Conservation (phyloP, 2,113 vertebrate genomes). For the Gorilla gorilla region DNA sequence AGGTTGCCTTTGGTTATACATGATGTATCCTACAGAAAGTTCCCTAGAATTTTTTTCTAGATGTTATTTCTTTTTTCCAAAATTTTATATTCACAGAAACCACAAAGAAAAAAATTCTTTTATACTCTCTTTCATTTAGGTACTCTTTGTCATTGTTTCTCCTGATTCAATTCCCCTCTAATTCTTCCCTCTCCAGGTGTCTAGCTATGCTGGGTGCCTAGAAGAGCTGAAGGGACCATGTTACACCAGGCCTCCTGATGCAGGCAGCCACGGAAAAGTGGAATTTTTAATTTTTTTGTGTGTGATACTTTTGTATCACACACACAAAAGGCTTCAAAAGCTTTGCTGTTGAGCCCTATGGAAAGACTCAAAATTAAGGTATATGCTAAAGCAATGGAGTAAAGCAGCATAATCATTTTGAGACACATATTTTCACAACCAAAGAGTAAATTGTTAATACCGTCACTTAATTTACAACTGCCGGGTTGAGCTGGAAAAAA, state of each 20-base stretch:
- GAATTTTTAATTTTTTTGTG: neutral
- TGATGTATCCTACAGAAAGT: neutral
- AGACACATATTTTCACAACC: neutral
- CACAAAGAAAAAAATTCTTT: neutral
- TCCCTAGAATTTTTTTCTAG: neutral
- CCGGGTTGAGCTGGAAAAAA: neutral
- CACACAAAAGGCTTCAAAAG: neutral
- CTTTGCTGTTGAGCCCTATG: neutral
- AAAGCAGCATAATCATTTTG: neutral
- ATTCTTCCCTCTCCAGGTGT: neutral
- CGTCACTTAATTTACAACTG: neutral
- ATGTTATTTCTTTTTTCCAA: slow-evolving; percentile 1
- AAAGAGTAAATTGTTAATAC: neutral
- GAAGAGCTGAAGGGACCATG: neutral
- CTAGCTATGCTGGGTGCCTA: neutral
- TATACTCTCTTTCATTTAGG: neutral
- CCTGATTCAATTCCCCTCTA: neutral
- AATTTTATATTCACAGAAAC: slow-evolving; percentile 14
- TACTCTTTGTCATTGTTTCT: neutral
- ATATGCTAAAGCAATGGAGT: neutral
- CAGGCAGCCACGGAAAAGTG: neutral
- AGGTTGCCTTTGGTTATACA: neutral
- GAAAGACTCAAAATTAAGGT: neutral
- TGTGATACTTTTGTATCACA: neutral
- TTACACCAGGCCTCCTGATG: neutral